phyloP scores from a whole-genome alignment of 2,888 invertebrate species.

The Steinernema scapterisci region DNA sequence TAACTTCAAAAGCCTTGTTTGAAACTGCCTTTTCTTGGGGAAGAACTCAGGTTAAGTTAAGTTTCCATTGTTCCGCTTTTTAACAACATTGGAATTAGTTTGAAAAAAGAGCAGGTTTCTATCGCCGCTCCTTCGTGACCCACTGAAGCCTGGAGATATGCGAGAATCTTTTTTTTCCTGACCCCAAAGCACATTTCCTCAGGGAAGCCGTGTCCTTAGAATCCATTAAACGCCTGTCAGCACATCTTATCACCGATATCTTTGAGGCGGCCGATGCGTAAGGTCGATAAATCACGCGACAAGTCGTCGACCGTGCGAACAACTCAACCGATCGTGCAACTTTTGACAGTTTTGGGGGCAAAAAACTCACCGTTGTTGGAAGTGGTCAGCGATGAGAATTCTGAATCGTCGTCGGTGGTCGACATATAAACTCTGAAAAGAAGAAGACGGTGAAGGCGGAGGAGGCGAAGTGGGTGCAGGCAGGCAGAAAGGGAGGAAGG shows the following conservation, averaged over 20 bases:
- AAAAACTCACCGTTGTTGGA: constrained; percentile 17
- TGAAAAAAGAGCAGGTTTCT: too few species aligned
- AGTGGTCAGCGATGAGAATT: constrained; percentile 15
- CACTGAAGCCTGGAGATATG: too few species aligned
- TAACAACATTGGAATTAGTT: too few species aligned
- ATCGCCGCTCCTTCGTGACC: too few species aligned
- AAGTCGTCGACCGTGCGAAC: not conserved
- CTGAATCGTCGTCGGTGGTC: constrained; percentile 26
- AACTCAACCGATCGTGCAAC: not conserved
- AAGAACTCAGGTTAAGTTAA: too few species aligned
- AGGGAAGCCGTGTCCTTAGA: not conserved
- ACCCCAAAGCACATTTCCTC: not conserved
- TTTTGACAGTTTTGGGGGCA: not conserved
- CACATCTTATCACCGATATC: not conserved
- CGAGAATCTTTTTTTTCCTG: too few species aligned
- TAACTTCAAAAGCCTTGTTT: too few species aligned
- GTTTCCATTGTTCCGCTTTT: too few species aligned
- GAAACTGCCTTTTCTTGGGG: too few species aligned
- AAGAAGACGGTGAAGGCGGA: not conserved
- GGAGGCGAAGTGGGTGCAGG: too few species aligned
- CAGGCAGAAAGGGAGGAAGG: not conserved
- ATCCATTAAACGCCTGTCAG: not conserved
- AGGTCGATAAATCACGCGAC: constrained; percentile 19
- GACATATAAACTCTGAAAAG: constrained; percentile 13
- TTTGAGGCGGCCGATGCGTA: not conserved